Evolutionary conservation across 1,140 invertebrate genomes (phyloP).

Genomic region (Aphelenchoides fujianensis): DNA sequence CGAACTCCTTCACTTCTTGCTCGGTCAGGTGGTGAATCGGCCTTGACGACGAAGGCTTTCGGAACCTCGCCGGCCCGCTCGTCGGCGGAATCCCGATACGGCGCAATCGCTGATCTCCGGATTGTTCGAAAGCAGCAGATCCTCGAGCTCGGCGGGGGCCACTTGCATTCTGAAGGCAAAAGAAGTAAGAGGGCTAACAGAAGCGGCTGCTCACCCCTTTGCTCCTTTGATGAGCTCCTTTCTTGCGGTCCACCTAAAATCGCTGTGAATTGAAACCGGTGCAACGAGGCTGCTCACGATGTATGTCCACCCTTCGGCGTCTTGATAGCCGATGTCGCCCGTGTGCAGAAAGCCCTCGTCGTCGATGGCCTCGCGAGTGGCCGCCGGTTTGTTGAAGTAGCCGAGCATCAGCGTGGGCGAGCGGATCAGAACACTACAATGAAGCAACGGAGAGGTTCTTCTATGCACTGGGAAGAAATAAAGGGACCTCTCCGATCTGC

Average conservation of each 20-base stretch:
- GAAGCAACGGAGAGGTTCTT: too few species aligned
- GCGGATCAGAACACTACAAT: slow-evolving; percentile 25
- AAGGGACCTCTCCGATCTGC: slow-evolving; percentile 3
- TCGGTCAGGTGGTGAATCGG: slow-evolving; percentile 19
- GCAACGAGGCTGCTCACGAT: slow-evolving; percentile 80
- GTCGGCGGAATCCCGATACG: slow-evolving; percentile 76
- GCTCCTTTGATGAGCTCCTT: too few species aligned
- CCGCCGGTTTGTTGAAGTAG: slow-evolving; percentile 39
- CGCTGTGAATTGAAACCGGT: too few species aligned
- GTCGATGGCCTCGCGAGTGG: slow-evolving; percentile 68
- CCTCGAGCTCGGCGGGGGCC: slow-evolving; percentile 80
- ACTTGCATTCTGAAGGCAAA: too few species aligned
- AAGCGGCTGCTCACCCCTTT: too few species aligned
- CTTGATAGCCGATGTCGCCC: slow-evolving; percentile 74
- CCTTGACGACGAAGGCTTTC: slow-evolving; percentile 71
- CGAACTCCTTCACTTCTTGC: slow-evolving; percentile 24
- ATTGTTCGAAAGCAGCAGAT: slow-evolving; percentile 72
- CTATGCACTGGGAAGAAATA: too few species aligned
- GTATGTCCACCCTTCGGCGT: slow-evolving; percentile 69
- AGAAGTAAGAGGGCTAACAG: too few species aligned
- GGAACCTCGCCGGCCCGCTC: slow-evolving; percentile 73
- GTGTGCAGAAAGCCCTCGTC: slow-evolving; percentile 75
- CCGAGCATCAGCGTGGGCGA: slow-evolving; percentile 41
- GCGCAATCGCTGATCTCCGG: slow-evolving; percentile 74
- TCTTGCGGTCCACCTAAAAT: too few species aligned